phyloP scores from a whole-genome alignment of 2,888 invertebrate genomes.

The Oscheius onirici region DNA sequence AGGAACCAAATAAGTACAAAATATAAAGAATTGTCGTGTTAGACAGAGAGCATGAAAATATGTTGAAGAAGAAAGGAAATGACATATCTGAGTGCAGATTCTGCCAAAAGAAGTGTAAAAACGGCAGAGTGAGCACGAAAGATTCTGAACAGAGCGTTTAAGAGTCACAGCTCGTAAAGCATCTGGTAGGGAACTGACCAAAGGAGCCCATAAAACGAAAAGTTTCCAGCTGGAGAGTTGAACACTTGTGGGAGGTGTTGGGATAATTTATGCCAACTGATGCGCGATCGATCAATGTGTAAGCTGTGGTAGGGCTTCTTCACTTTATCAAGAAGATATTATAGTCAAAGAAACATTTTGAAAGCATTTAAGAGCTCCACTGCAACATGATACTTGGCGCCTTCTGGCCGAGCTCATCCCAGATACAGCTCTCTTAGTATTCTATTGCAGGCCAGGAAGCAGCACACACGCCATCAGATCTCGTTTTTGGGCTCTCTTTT shows the following conservation, averaged over 20 bases:
- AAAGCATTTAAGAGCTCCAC: background rate
- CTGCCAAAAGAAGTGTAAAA: no score
- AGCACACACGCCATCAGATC: background rate
- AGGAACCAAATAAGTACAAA: no score
- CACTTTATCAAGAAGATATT: background rate
- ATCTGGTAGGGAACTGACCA: conserved; percentile 4
- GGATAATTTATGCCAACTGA: conserved; percentile 32
- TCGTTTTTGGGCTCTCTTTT: background rate
- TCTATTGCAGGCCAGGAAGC: conserved; percentile 23
- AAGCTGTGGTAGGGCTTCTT: background rate
- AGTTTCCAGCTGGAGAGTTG: conserved; percentile 11
- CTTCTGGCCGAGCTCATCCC: conserved; percentile 28
- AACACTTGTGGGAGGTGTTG: conserved; percentile 28
- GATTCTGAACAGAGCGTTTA: no score
- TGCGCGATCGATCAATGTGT: conserved; percentile 29
- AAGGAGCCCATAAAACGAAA: background rate
- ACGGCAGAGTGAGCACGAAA: no score
- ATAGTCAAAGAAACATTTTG: background rate
- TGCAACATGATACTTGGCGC: conserved; percentile 33
- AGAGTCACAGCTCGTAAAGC: no score
- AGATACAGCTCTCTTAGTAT: conserved; percentile 14
- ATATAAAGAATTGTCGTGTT: no score
- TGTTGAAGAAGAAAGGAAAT: no score
- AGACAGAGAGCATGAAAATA: no score
- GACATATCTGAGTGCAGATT: no score